Conservation (phyloP, 2,113 vertebrate genomes). For the Climacteris rufus region DNA sequence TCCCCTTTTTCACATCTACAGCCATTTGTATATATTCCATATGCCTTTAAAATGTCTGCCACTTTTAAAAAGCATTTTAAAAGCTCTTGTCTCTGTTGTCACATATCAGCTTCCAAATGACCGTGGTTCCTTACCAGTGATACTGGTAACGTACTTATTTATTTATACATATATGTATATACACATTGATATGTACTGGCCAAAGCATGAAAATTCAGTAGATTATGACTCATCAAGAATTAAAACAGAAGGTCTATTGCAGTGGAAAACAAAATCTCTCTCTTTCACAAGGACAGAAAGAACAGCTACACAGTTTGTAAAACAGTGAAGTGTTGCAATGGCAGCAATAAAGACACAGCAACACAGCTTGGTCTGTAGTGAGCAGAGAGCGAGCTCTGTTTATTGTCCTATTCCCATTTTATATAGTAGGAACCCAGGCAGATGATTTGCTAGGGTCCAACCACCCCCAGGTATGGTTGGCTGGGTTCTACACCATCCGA, state of each 20-base stretch:
- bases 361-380: too few relatives aligned
- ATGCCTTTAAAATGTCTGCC: not conserved
- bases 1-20: not conserved
- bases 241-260: not conserved
- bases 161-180: not conserved
- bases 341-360: too few relatives aligned
- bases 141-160: not conserved
- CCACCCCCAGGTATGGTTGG: too few relatives aligned
- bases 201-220: not conserved
- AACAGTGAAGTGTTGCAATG: not conserved
- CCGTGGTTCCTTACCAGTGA: not conserved
- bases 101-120: not conserved
- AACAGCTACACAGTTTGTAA: not conserved
- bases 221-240: not conserved
- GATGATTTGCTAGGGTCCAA: too few relatives aligned
- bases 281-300: not conserved
- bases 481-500: too few relatives aligned
- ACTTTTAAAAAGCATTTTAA: not conserved
- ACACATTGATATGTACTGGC: fast-evolving
- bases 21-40: not conserved
- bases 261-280: not conserved
- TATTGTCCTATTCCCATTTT: too few relatives aligned
- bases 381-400: too few relatives aligned
- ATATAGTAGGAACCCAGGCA: too few relatives aligned
- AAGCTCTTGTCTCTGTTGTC: not conserved